Evolutionary conservation across 2,888 invertebrate species (phyloP), one percentile per base, ranked within the genome.

Genomic region (Mythimna vitellina): DNA sequence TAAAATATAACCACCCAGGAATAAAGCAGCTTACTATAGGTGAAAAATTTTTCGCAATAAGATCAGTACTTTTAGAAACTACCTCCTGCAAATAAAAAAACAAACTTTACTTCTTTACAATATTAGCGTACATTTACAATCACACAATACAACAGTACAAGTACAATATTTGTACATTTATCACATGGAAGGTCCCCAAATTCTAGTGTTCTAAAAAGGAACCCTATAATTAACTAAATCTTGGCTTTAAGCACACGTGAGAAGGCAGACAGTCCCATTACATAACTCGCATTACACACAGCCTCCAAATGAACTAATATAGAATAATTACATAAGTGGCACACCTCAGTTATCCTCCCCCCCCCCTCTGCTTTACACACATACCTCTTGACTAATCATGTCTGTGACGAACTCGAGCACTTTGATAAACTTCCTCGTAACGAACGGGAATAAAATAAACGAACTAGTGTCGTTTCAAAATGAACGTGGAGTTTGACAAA

Each of bases 341-440:
- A 65, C 76, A 80, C 74, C 69, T 66, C 57, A 64, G 62, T 65
- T 62, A 62, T 67, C 58, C 63, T 42, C 42, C 42, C 46, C 42
- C 12, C 49, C 61, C 64, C 80, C 75, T 76, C 78, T 84, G 84
- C 81, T 46, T 76, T 74, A 60, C 82, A 76, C 66, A 71, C 69
- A 65, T 29, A 72, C 60, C 79, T 72, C 73, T 79, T 84, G 79
- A 84, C 81, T 79, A 84, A 81, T 86, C 84, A 81, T 75, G 60
- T 75, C 73, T 56, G 61, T 75, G 66, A 65, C 70, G 38, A 83
- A 53, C 73, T 70, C 42, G 63, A 42, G 51, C 71, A 71, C 71
- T 76, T 83, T 51, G 69, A 66, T 38, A 62, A 82, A 84, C 84
- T 84, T 84, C 74, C 66, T 64, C 68, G 56, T 68, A 57, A 82